These are phyloP conservation scores for Rhincodon typus DNA, from an alignment of 2,797 vertebrate species.

Conservation along the genomic window DNA sequence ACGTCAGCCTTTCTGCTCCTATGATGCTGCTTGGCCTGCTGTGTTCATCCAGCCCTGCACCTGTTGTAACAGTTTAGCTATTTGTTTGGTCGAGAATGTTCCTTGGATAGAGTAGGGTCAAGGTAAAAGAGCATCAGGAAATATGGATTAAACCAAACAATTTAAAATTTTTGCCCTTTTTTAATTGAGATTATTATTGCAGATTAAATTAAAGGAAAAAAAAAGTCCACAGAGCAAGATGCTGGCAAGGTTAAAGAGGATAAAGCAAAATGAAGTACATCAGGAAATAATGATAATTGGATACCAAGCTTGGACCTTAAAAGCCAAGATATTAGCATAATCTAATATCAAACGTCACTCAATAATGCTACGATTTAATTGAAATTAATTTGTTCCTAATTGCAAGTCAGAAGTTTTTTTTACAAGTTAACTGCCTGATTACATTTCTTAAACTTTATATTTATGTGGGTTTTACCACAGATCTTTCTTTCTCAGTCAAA, in stretches of 20 bases:
- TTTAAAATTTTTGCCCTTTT: neutral
- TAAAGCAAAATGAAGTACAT: neutral
- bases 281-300: neutral
- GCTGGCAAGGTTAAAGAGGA: neutral
- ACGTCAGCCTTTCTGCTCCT: no score
- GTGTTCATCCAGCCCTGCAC: no score
- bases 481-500: neutral
- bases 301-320: neutral
- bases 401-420: neutral
- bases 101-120: neutral
- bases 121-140: neutral
- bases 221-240: neutral
- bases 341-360: neutral
- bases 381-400: constrained; percentile 9
- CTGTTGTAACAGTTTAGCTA: no score
- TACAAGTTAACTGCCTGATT: neutral
- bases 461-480: neutral
- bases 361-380: neutral
- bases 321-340: constrained; percentile 7
- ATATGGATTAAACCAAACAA: neutral
- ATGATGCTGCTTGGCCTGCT: no score
- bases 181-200: neutral
- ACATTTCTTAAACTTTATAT: neutral
- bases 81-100: neutral
- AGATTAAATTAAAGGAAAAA: neutral